Percentiles rank a stretch among this genome's conserved stretches.
phyloP scores from a whole-genome alignment of 2,797 vertebrate species.

The Halcyon badia region DNA sequence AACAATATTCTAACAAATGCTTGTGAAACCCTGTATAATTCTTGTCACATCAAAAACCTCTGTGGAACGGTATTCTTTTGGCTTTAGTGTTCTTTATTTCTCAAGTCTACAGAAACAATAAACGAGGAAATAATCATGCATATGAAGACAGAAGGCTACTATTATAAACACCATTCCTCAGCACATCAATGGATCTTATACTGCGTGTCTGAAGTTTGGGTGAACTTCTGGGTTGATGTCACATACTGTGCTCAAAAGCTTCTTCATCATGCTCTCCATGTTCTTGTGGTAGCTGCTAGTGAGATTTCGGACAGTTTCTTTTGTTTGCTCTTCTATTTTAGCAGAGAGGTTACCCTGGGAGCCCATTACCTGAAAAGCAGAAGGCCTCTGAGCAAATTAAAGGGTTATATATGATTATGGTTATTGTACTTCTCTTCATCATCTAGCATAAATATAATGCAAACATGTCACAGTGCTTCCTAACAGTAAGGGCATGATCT shows the following conservation, averaged over 20 bases:
- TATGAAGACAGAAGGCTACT: not conserved
- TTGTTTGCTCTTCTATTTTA: conserved; percentile 80
- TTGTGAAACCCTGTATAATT: not conserved
- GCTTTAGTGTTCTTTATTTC: not conserved
- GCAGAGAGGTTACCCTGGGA: conserved; percentile 79
- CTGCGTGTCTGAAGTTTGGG: conserved; percentile 68
- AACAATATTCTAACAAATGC: conserved; percentile 13
- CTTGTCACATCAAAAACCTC: not conserved
- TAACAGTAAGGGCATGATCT: not conserved
- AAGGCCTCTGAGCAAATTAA: conserved; percentile 20
- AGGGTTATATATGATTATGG: not conserved
- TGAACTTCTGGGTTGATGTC: conserved; percentile 81
- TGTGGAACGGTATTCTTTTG: not conserved
- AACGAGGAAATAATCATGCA: not conserved
- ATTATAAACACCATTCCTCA: not conserved
- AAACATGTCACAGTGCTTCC: not conserved
- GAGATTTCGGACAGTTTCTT: conserved; percentile 67
- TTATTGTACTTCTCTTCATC: not conserved
- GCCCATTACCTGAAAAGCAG: conserved; percentile 81
- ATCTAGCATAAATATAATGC: not conserved
- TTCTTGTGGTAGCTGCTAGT: conserved; percentile 60
- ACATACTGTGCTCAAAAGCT: conserved; percentile 73
- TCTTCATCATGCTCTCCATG: conserved; percentile 68
- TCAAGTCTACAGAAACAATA: not conserved
- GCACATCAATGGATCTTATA: not conserved